These are phyloP conservation scores for Trematocara variabile DNA, from an alignment of 2,113 vertebrate species.

Conservation along the genomic window DNA sequence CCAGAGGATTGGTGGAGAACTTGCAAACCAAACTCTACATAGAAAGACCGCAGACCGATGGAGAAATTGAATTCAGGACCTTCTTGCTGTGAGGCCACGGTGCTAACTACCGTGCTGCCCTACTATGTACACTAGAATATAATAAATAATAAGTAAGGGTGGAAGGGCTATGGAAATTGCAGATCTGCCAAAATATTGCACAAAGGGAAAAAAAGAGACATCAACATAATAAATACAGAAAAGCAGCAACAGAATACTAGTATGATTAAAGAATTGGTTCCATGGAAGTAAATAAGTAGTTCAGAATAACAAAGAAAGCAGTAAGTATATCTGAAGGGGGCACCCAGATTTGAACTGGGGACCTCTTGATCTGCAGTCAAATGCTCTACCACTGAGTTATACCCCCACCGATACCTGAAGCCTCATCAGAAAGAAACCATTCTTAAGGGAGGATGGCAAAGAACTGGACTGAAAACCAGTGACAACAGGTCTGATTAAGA, in stretches of 20 bases:
- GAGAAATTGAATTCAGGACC: not conserved
- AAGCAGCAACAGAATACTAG: not conserved
- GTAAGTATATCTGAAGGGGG: not conserved
- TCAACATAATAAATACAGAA: not conserved
- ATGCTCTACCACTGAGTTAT: conserved; percentile 78
- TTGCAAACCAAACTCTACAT: not conserved
- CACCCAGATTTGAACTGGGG: not conserved
- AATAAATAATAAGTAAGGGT: not conserved
- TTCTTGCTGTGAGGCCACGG: not conserved
- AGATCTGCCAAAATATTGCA: not conserved
- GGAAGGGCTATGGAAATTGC: not conserved
- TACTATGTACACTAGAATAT: not conserved
- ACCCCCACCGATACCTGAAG: fast-evolving
- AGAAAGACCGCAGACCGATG: not conserved
- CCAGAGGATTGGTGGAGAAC: not conserved
- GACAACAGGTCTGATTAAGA: not conserved
- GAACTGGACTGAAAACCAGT: not conserved
- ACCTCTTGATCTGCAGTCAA: conserved; percentile 70
- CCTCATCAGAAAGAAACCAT: not conserved
- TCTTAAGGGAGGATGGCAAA: not conserved
- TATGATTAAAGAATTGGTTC: not conserved
- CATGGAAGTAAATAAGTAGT: fast-evolving
- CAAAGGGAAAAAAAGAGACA: fast-evolving
- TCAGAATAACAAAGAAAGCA: not conserved
- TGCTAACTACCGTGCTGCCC: not conserved